These are phyloP conservation scores for Rhamnusium bicolor DNA, from an alignment of 2,888 invertebrate species.

Conservation along the genomic window DNA sequence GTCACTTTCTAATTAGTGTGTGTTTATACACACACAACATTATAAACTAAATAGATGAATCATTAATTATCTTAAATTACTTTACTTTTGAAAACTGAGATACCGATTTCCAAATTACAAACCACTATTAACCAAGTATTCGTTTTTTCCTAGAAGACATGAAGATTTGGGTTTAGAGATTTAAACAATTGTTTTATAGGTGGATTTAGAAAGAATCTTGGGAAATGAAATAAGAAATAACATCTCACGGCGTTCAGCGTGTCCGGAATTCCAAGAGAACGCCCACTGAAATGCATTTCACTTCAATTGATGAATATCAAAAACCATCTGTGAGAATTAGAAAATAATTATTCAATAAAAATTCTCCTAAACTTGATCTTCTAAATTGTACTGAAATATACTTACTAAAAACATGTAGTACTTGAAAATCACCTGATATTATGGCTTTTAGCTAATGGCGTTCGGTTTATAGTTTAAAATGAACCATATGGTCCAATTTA, in stretches of 20 bases:
- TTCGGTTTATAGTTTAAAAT: conserved; percentile 43
- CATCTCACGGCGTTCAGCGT: conserved; percentile 55
- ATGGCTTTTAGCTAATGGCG: conserved; percentile 39
- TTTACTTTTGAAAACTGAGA: conserved; percentile 1
- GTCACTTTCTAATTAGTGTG: conserved; percentile 6
- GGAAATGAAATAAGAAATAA: conserved; percentile 54
- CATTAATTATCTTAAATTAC: conserved; percentile 22
- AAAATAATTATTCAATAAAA: conserved; percentile 54
- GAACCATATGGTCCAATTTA: conserved; percentile 55
- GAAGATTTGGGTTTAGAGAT: conserved; percentile 7
- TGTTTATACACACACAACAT: background rate
- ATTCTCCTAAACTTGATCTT: conserved; percentile 4
- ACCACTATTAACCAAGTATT: conserved; percentile 4
- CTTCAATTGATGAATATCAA: conserved; percentile 60
- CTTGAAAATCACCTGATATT: conserved; percentile 40
- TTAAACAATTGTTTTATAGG: conserved; percentile 36
- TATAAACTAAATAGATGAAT: conserved; percentile 15
- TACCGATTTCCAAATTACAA: conserved; percentile 9
- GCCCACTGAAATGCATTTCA: conserved; percentile 60
- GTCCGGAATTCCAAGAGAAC: conserved; percentile 56
- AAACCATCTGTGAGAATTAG: conserved; percentile 58
- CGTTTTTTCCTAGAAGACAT: conserved; percentile 21
- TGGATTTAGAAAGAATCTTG: conserved; percentile 40
- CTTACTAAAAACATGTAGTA: conserved; percentile 44
- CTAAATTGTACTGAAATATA: conserved; percentile 19